Evolutionary conservation across 2,888 invertebrate species (phyloP).

Genomic region (Drosophila nigritarsus): DNA sequence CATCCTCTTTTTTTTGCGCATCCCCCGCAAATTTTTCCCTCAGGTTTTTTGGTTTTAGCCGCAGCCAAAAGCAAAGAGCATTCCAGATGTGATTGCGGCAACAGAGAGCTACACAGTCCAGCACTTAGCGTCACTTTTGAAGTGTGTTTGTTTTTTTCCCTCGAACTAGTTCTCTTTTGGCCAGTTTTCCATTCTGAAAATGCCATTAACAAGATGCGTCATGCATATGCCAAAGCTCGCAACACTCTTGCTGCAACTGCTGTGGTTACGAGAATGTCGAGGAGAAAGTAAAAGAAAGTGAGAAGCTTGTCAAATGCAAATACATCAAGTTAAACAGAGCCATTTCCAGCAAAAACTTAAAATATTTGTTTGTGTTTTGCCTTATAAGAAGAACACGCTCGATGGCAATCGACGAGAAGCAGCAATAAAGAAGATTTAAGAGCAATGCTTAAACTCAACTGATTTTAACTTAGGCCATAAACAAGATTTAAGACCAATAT

Average conservation of each 20-base stretch:
- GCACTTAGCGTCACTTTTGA: conserved; percentile 52
- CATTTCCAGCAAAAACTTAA: neutral
- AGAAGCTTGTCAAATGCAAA: conserved; percentile 2
- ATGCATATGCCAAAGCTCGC: conserved; percentile 58
- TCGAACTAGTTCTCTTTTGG: conserved; percentile 49
- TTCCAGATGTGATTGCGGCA: conserved; percentile 59
- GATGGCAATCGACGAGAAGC: neutral
- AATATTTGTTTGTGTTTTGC: neutral
- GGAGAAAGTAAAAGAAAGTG: neutral
- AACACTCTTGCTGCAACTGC: conserved; percentile 19
- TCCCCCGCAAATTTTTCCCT: conserved; percentile 1
- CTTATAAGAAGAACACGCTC: neutral
- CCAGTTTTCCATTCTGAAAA: conserved; percentile 51
- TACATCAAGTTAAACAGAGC: neutral
- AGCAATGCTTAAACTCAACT: neutral
- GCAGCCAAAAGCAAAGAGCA: conserved; percentile 66
- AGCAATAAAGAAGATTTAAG: neutral
- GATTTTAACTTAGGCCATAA: neutral
- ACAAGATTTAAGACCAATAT: neutral
- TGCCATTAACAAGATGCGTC: conserved; percentile 67
- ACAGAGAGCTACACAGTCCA: conserved; percentile 22
- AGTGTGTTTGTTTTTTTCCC: conserved; percentile 42
- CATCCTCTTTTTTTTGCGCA: conserved; percentile 1
- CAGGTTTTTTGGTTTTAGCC: conserved; percentile 25
- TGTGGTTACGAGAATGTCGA: conserved; percentile 27